These are phyloP conservation scores for Bombus ignitus DNA, from an alignment of 1,140 invertebrate species.

Conservation along the genomic window DNA sequence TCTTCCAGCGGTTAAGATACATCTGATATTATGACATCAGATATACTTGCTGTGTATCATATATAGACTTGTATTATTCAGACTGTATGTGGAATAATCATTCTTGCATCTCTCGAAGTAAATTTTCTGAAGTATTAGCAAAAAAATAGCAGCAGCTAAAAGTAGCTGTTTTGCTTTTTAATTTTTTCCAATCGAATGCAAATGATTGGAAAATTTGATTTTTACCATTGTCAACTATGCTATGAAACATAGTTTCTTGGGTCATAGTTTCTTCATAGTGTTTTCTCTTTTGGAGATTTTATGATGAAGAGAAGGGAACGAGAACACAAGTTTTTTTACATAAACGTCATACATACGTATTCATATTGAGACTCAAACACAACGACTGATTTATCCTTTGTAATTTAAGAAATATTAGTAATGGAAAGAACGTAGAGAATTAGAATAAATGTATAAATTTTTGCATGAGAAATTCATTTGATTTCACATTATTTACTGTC, in stretches of 20 bases:
- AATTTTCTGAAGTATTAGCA: slow-evolving; percentile 46
- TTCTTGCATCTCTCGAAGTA: slow-evolving; percentile 23
- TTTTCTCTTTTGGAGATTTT: slow-evolving; percentile 12
- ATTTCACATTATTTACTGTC: background rate
- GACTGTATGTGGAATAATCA: slow-evolving; percentile 39
- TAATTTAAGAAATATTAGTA: slow-evolving; percentile 30
- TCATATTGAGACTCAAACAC: slow-evolving; percentile 28
- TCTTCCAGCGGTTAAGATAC: slow-evolving; percentile 46
- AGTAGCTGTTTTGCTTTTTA: background rate
- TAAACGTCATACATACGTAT: slow-evolving; percentile 41
- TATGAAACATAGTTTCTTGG: slow-evolving; percentile 21
- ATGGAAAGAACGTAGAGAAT: slow-evolving; percentile 15
- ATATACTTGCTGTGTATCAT: slow-evolving; percentile 57
- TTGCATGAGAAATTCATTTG: background rate
- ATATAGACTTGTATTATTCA: slow-evolving; percentile 53
- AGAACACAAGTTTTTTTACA: slow-evolving; percentile 38
- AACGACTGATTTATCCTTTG: slow-evolving; percentile 51
- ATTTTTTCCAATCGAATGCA: background rate
- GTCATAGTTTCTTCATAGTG: background rate
- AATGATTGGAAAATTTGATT: slow-evolving; percentile 13
- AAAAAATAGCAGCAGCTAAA: slow-evolving; percentile 5
- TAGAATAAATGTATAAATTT: slow-evolving; percentile 28
- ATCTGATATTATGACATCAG: slow-evolving; percentile 43
- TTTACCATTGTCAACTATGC: slow-evolving; percentile 15
- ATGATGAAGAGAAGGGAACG: background rate